A percentile compares a stretch with the other conserved stretches of the same genome.
phyloP scores from a whole-genome alignment of 2,797 vertebrate species.

The Chelonia mydas region DNA sequence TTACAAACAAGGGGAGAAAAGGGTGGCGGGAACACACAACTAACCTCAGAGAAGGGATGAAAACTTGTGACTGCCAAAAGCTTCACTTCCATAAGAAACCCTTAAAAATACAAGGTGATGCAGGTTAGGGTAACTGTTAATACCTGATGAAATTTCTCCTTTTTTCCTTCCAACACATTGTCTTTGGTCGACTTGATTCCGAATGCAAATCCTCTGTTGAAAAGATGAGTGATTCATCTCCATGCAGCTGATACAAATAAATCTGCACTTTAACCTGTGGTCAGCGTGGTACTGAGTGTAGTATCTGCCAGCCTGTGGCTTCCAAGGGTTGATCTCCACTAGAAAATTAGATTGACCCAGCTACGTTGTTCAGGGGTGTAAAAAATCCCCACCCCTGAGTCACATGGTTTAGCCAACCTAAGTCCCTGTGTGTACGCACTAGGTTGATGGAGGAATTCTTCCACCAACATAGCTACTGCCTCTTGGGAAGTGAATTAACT shows the following conservation, averaged over 20 bases:
- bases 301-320: neutral
- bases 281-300: neutral
- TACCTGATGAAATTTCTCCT: neutral
- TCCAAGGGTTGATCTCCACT: neutral
- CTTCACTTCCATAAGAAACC: neutral
- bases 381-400: neutral
- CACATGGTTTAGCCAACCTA: neutral
- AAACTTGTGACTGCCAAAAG: constrained; percentile 41
- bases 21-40: neutral
- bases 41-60: neutral
- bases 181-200: neutral
- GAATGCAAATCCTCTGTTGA: neutral
- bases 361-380: neutral
- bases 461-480: neutral
- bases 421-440: neutral
- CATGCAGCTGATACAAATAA: neutral
- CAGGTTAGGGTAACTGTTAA: neutral
- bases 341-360: neutral
- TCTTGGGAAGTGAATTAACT: neutral
- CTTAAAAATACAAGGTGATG: neutral
- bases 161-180: neutral
- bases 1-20: neutral
- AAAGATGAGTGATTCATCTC: neutral
- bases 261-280: neutral
- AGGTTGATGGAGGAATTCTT: neutral